Percentiles rank a stretch among this genome's conserved stretches.
Conservation (phyloP, 2,888 invertebrate genomes). For the Caenorhabditis wallacei region DNA sequence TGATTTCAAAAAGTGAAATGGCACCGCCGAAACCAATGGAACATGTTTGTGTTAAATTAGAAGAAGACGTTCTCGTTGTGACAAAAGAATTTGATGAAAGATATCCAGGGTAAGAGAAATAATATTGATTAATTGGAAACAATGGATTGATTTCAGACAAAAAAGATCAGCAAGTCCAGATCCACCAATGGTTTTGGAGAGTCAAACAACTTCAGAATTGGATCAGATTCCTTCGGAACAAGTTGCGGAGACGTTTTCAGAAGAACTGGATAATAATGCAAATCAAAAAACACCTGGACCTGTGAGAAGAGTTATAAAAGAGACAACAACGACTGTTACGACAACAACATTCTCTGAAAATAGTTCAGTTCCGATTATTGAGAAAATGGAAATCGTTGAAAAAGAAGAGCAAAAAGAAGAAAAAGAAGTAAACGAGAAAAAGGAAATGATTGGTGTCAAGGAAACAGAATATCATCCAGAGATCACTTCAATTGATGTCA, state of each 20-base stretch:
- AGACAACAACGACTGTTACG: slow-evolving; percentile 38
- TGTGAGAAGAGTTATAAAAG: slow-evolving; percentile 24
- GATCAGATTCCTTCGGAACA: slow-evolving; percentile 42
- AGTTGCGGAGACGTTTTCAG: slow-evolving; percentile 18
- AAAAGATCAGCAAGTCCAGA: slow-evolving; percentile 66
- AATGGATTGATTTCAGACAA: slow-evolving; percentile 39
- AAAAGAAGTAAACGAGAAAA: not conserved
- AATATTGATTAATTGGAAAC: not conserved
- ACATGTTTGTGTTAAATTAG: slow-evolving; percentile 58
- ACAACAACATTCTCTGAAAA: slow-evolving; percentile 35
- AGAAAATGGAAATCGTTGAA: slow-evolving; percentile 21
- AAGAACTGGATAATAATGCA: slow-evolving; percentile 45
- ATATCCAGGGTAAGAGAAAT: slow-evolving; percentile 58
- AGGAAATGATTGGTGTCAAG: not conserved
- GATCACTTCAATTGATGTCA: slow-evolving; percentile 1
- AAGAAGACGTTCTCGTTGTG: slow-evolving; percentile 66
- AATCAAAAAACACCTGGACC: slow-evolving; percentile 49
- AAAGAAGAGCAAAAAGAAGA: slow-evolving; percentile 14
- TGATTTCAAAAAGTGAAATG: slow-evolving; percentile 59
- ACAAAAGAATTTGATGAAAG: slow-evolving; percentile 63
- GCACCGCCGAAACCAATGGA: slow-evolving; percentile 57
- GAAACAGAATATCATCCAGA: slow-evolving; percentile 18
- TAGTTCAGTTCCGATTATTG: slow-evolving; percentile 26
- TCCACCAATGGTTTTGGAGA: slow-evolving; percentile 40
- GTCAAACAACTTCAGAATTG: slow-evolving; percentile 41